Conservation (phyloP, 2,888 invertebrate genomes). For the Stegana nigrithorax region DNA sequence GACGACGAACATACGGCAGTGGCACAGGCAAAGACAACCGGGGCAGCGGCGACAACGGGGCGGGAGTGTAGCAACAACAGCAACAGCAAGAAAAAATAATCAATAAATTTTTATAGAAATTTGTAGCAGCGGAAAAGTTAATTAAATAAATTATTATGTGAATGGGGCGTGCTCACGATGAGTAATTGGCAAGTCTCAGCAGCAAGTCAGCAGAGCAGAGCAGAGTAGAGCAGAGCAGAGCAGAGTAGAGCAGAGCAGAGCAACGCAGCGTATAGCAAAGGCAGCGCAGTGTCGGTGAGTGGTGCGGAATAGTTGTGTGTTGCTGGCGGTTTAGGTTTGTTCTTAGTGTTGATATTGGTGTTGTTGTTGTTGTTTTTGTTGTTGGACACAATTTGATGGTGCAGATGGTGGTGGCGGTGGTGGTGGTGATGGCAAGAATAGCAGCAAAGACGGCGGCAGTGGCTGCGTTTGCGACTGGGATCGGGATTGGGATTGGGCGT, state of each 20-base stretch:
- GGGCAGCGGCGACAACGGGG: constrained; percentile 3
- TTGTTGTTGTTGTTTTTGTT: too few species aligned
- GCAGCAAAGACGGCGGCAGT: constrained; percentile 4
- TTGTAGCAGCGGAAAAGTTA: constrained; percentile 56
- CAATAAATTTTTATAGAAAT: constrained; percentile 54
- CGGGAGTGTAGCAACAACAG: background rate
- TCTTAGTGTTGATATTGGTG: too few species aligned
- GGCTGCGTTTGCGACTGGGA: background rate
- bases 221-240: too few species aligned
- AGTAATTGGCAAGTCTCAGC: constrained; percentile 53
- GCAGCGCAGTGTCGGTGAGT: too few species aligned
- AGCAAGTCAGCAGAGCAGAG: too few species aligned
- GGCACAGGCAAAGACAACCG: too few species aligned
- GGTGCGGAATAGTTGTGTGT: too few species aligned
- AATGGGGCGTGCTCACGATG: constrained; percentile 60
- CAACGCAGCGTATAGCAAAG: constrained; percentile 25
- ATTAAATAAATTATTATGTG: constrained; percentile 62
- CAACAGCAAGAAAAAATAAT: constrained; percentile 38
- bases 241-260: too few species aligned
- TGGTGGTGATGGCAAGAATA: background rate
- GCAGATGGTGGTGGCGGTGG: constrained; percentile 1
- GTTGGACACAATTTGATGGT: background rate
- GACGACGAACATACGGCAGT: background rate
- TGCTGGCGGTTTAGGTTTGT: too few species aligned
- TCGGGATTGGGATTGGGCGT: background rate